Percentiles rank a stretch among this genome's conserved stretches.
Conservation (phyloP, 2,888 invertebrate species). For the Torymus auratus region DNA sequence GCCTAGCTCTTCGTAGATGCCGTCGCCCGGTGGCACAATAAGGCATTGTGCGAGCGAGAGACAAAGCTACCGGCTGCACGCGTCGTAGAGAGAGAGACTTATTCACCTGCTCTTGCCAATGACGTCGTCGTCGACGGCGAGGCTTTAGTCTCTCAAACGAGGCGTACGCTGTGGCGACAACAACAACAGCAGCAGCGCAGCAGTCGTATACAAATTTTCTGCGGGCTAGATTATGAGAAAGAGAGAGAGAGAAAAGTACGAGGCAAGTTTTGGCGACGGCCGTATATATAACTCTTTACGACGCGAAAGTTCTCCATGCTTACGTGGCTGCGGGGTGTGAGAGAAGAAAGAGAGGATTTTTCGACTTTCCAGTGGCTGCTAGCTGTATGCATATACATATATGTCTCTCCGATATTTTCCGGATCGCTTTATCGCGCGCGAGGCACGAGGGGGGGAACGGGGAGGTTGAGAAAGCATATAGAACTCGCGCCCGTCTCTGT, state of each 20-base stretch:
- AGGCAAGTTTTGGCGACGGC: too few relatives aligned
- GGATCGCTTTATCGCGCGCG: background rate
- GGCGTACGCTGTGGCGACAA: background rate
- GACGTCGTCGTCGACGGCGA: background rate
- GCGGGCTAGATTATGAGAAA: background rate
- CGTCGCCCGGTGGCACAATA: slow-evolving; percentile 37
- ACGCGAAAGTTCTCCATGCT: too few relatives aligned
- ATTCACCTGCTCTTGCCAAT: slow-evolving; percentile 19
- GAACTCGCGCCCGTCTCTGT: too few relatives aligned
- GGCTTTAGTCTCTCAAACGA: slow-evolving; percentile 3
- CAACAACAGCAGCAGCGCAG: background rate
- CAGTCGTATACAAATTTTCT: slow-evolving; percentile 27
- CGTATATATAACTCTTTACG: too few relatives aligned
- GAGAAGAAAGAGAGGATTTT: too few relatives aligned
- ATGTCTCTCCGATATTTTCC: background rate
- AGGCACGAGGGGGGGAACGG: too few relatives aligned
- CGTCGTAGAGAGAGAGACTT: background rate
- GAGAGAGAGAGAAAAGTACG: too few relatives aligned
- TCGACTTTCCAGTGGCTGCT: too few relatives aligned
- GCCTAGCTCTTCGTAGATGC: background rate
- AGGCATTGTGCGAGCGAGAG: slow-evolving; percentile 46
- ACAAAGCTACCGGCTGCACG: slow-evolving; percentile 27
- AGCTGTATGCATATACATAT: background rate
- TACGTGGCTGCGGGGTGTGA: too few relatives aligned
- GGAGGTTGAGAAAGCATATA: too few relatives aligned